Conservation (phyloP, 2,113 vertebrate genomes). For the Podarcis cretensis region DNA sequence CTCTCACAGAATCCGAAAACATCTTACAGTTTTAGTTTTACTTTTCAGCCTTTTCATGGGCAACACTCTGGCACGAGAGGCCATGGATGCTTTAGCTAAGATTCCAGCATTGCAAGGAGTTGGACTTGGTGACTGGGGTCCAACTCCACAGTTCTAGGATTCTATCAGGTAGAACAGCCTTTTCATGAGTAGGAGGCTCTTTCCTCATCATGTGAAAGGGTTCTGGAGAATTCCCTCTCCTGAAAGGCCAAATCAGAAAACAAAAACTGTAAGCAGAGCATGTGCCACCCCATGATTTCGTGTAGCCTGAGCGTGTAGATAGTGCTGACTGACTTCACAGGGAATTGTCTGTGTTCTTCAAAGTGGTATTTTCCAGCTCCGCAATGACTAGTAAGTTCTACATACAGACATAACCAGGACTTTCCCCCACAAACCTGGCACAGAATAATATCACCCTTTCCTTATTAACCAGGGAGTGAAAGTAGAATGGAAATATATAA, state of each 20-base stretch:
- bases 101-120: too few species aligned
- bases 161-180: too few species aligned
- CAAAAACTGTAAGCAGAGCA: neutral
- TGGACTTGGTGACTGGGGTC: too few species aligned
- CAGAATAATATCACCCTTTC: neutral
- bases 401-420: neutral
- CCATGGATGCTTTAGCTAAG: too few species aligned
- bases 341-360: neutral
- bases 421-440: slow-evolving; percentile 17
- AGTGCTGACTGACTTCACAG: neutral
- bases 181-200: too few species aligned
- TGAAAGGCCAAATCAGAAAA: neutral
- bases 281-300: neutral
- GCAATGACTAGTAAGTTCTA: neutral
- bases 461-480: slow-evolving; percentile 9
- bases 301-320: neutral
- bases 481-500: neutral
- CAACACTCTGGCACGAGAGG: too few species aligned
- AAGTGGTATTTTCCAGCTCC: neutral
- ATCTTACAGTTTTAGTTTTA: too few species aligned
- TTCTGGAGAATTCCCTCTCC: neutral
- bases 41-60: too few species aligned
- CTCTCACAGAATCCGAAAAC: too few species aligned
- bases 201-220: neutral
- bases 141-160: too few species aligned